These are phyloP conservation scores for Eucidaris tribuloides DNA, from an alignment of 35 echinoderm and acorn worm genomes.

Conservation along the genomic window DNA sequence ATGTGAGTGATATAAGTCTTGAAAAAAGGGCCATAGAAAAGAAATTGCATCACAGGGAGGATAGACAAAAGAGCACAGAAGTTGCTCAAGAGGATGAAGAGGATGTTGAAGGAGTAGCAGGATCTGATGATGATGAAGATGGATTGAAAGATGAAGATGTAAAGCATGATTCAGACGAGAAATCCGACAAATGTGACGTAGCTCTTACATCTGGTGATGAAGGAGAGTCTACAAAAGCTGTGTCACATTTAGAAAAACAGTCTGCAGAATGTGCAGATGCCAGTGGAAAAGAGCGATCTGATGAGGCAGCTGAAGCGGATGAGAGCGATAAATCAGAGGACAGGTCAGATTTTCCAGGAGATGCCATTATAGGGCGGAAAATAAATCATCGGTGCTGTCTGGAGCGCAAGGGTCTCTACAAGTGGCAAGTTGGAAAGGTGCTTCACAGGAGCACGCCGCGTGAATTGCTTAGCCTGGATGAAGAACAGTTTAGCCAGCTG, in stretches of 20 bases:
- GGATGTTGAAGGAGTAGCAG: neutral
- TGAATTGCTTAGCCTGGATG: conserved; percentile 4
- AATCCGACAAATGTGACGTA: neutral
- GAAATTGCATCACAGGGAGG: too few relatives aligned
- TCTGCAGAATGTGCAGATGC: too few relatives aligned
- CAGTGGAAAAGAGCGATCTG: too few relatives aligned
- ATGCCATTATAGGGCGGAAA: neutral
- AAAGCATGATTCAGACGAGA: neutral
- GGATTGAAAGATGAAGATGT: neutral
- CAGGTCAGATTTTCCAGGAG: conserved; percentile 2
- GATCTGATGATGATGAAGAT: neutral
- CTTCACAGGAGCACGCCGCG: neutral
- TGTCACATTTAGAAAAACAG: too few relatives aligned
- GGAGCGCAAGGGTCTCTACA: neutral
- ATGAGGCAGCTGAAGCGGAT: too few relatives aligned
- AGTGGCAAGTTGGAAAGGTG: conserved; percentile 5
- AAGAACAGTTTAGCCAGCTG: neutral
- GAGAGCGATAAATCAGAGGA: too few relatives aligned
- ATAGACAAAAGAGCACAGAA: too few relatives aligned
- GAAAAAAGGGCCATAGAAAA: too few relatives aligned
- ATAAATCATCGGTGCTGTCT: neutral
- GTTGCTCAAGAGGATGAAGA: too few relatives aligned
- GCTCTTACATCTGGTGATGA: neutral
- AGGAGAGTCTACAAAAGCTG: too few relatives aligned
- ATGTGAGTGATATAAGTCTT: too few relatives aligned